Evolutionary conservation across 1,140 invertebrate species (phyloP).

Genomic region (Ceratina calcarata): DNA sequence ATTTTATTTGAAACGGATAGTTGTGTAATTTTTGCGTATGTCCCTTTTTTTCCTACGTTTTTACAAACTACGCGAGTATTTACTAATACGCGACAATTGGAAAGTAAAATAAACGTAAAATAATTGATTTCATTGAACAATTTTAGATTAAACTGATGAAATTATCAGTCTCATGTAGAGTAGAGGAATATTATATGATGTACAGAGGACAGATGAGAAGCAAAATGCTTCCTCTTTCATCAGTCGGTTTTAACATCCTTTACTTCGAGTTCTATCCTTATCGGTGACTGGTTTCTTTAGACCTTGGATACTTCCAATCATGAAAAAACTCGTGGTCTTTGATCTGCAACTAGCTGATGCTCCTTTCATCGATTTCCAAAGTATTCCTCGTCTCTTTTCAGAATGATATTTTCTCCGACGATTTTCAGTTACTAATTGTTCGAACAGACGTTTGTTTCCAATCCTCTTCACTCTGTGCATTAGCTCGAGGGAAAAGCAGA

Average conservation of each 20-base stretch:
- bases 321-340: slow-evolving; percentile 13
- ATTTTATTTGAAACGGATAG: neutral
- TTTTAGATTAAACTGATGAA: no score
- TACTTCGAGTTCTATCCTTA: neutral
- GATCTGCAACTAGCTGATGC: slow-evolving; percentile 14
- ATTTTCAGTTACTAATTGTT: slow-evolving; percentile 35
- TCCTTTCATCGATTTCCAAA: slow-evolving; percentile 14
- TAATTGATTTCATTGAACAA: no score
- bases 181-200: neutral
- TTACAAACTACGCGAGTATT: no score
- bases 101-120: neutral
- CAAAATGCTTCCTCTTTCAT: neutral
- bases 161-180: no score
- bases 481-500: neutral
- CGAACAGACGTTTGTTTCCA: neutral
- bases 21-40: neutral
- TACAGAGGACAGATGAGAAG: no score
- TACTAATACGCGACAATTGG: neutral
- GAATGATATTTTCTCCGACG: neutral
- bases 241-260: slow-evolving; percentile 1
- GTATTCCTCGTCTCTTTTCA: neutral
- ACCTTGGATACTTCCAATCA: slow-evolving; percentile 28
- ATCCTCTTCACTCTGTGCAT: neutral
- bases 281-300: neutral
- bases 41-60: neutral